Conservation (phyloP, 2,113 vertebrate genomes). For the Zapornia atra region DNA sequence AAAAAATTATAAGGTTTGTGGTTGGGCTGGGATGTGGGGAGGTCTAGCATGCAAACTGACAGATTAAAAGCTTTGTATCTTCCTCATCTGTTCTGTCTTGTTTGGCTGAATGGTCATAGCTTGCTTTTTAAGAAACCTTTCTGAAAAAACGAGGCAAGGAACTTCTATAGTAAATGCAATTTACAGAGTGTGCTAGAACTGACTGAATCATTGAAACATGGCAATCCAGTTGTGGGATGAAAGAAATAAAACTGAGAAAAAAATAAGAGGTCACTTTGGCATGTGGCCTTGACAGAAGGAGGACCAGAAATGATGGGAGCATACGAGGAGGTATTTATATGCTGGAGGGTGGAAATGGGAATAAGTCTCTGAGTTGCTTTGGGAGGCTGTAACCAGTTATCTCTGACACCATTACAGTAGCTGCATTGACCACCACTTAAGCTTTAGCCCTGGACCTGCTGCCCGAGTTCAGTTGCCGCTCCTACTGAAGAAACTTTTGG, state of each 20-base stretch:
- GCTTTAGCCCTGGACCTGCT: neutral
- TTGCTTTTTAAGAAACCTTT: neutral
- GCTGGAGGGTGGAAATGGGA: neutral
- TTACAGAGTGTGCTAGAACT: neutral
- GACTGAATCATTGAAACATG: neutral
- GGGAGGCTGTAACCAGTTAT: neutral
- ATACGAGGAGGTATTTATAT: neutral
- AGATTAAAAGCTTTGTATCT: neutral
- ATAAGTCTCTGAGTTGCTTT: neutral
- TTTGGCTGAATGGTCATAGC: neutral
- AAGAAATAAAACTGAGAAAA: neutral
- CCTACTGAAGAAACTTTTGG: neutral
- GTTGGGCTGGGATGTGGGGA: neutral
- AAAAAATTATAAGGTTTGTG: neutral
- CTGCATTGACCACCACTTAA: neutral
- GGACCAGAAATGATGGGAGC: neutral
- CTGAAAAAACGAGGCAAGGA: neutral
- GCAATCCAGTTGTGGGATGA: neutral
- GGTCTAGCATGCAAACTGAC: neutral
- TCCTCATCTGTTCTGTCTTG: neutral
- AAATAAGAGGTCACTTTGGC: neutral
- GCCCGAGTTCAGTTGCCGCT: fast-evolving
- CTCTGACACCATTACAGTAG: neutral
- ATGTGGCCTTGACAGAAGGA: neutral
- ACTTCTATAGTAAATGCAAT: neutral